Percentiles rank a stretch among this genome's conserved stretches.
Conservation (phyloP, 2,888 invertebrate species). For the Phyllotreta striolata region DNA sequence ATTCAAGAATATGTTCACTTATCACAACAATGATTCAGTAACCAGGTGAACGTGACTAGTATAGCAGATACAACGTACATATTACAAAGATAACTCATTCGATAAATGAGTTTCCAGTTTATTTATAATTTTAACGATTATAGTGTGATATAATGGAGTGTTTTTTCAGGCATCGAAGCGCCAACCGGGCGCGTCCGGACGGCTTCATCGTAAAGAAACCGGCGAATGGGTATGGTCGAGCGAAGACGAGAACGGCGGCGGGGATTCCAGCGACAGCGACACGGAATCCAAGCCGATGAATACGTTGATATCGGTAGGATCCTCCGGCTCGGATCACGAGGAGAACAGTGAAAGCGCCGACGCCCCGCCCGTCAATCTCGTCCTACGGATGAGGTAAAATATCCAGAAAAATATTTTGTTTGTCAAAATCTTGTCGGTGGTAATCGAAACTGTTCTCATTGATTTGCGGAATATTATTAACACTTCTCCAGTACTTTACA, state of each 20-base stretch:
- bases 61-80: background rate
- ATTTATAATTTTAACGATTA: no score
- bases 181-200: constrained; percentile 86
- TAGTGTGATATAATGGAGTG: constrained; percentile 16
- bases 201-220: constrained; percentile 90
- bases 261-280: constrained; percentile 65
- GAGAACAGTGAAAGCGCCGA: constrained; percentile 57
- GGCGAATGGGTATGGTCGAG: constrained; percentile 99
- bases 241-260: constrained; percentile 81
- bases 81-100: no score
- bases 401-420: constrained; percentile 12
- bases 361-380: constrained; percentile 74
- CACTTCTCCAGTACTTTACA: no score
- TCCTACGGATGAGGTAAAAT: constrained; percentile 82
- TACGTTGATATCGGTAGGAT: constrained; percentile 58
- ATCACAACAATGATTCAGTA: no score
- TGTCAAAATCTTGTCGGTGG: no score
- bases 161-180: constrained; percentile 71
- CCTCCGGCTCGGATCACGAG: constrained; percentile 62
- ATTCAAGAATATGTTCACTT: no score
- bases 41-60: no score
- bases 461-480: no score
- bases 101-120: no score
- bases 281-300: constrained; percentile 63
- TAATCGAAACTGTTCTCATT: no score